Evolutionary conservation across 1,140 invertebrate species (phyloP), one percentile per base, ranked within the genome.

Genomic region (Caerostris darwini): DNA sequence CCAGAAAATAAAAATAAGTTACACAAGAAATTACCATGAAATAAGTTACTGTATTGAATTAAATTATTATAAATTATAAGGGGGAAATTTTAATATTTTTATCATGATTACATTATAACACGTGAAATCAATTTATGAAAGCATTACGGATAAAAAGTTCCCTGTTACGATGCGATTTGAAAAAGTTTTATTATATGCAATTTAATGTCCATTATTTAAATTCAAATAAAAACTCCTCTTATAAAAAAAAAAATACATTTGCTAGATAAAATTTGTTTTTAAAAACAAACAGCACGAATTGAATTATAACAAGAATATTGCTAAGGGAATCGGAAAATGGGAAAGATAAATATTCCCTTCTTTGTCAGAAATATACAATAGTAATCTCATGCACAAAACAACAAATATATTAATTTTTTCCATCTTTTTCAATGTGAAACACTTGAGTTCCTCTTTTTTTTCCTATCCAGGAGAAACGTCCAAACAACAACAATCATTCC

Each of bases 271-370:
- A 34, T 34, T 34, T 34, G 34, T 34, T 34, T 34, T 34, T 34
- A 1, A 34, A 64, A 64, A 14, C 61, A 10, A 64, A 14, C 17
- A 7, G 71, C 50, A 12, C 14, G 53, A 77, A 34, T 50, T 77
- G 34, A 50, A 50, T 50, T 5, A 77, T 4, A 77, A 12, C 34
- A 64, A 3, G 34, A 53, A 77, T 77, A 77, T 8, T 7, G 71
- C 34, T 77, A 50, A 53, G 71, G 71, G 71, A 77, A 77, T 77
- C 34, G 71, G 71, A 77, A 77, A 53, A 77, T 12, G 53, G 19
- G 53, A 77, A 77, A 50, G 71, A 77, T 77, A 77, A 77, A 77
- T 77, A 77, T 34, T 50, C 12, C n/a, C 6, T 50, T 53, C 34
- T 53, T 12, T 50, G 7, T 77, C 0, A 10, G 50, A 77, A 64